These are phyloP conservation scores for Drosophila paranaensis DNA, from an alignment of 2,888 invertebrate genomes.

Conservation along the genomic window DNA sequence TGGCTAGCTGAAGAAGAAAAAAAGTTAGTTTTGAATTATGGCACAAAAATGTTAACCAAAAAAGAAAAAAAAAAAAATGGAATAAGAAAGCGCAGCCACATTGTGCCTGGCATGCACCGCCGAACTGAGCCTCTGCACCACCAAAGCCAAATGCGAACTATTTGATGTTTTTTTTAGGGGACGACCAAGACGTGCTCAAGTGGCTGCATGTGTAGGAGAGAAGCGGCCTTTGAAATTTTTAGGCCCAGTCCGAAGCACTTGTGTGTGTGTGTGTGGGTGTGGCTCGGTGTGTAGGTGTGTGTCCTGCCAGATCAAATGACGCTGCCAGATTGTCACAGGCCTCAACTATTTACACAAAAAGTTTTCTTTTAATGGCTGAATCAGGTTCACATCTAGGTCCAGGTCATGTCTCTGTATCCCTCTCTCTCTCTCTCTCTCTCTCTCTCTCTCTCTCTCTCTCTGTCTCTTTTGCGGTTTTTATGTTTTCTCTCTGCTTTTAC, in stretches of 20 bases:
- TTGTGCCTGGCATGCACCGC: constrained; percentile 26
- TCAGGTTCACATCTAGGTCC: neutral
- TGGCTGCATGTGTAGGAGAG: constrained; percentile 22
- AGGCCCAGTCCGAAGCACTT: constrained; percentile 6
- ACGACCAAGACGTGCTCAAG: constrained; percentile 51
- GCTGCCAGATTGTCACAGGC: constrained; percentile 46
- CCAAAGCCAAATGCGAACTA: constrained; percentile 2
- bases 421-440: neutral
- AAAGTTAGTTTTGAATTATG: constrained; percentile 64
- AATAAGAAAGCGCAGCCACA: constrained; percentile 42
- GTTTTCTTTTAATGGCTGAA: neutral
- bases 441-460: neutral
- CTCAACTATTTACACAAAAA: constrained; percentile 31
- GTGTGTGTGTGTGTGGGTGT: neutral
- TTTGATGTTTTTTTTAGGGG: neutral
- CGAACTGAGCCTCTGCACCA: neutral
- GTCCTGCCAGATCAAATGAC: constrained; percentile 43
- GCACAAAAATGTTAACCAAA: constrained; percentile 39
- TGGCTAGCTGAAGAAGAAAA: constrained; percentile 14
- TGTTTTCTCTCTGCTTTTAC: neutral
- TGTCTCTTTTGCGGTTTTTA: too few relatives aligned
- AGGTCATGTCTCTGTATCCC: neutral
- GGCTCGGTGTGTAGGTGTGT: neutral
- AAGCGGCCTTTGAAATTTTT: constrained; percentile 28
- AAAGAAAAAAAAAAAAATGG: constrained; percentile 19